Base-by-base conservation (phyloP, 2,888 invertebrate genomes). In the Lampropteryx suffumata region DNA sequence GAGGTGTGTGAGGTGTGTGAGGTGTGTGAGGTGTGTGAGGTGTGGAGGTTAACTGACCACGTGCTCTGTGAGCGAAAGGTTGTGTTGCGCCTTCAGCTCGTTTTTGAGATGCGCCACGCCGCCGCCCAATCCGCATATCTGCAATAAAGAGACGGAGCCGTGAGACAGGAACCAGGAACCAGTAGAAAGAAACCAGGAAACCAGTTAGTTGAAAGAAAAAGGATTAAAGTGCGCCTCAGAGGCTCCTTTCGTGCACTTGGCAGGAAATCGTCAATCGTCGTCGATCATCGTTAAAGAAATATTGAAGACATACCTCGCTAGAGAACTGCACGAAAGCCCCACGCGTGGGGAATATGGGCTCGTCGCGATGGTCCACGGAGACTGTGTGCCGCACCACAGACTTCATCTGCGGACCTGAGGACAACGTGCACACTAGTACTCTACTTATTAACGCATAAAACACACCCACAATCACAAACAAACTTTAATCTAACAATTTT, bases 41-140 rank as follows among this genome's bases (percentile, higher is more conserved):
- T n/a, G n/a, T n/a, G n/a, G 1, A 8, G 26, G n/a, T n/a, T n/a
- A 5, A 70, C 82, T 73, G 12, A 82, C 82, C 42, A 80, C 57
- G 1, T 69, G 59, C 0, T 74, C 71, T 0, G 63, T 47, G 0
- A 82, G 12, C 9, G 72, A 57, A 27, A 67, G 56, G 54, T 88
- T 89, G 27, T 73, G 73, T 69, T 91, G 82, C 10, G 80, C 76
- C 40, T 74, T 72, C 28, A 88, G 65, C 57, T 97, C 97, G 61
- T 95, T 95, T 84, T 96, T 96, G 21, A 97, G 75, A 78, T 97
- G 97, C 10, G 96, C 95, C n/a, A 98, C 94, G 75, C 98, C 96
- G 1, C 99, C 99, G 7, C 98, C 98, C 4, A 98, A 77, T 0
- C 98, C 95, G 26, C 98, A 97, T 67, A 96, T 91, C 53, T 53